These are phyloP conservation scores for Morbakka virulenta DNA, from an alignment of 30 jellyfish, hydroid and myxozoan genomes.

Conservation along the genomic window DNA sequence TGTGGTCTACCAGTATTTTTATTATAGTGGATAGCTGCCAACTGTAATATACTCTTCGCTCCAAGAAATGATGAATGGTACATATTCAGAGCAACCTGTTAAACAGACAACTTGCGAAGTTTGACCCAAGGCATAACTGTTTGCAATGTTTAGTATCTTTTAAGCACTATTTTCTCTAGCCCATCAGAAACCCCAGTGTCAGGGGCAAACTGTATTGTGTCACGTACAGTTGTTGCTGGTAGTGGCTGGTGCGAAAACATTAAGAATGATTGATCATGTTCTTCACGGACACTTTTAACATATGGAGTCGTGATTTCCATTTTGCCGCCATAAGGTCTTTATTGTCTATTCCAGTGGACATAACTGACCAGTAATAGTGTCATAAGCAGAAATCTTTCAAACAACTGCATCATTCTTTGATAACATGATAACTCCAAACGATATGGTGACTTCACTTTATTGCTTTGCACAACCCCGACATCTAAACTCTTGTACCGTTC, in stretches of 20 bases:
- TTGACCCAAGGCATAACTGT: too few species aligned
- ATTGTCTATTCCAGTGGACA: slow-evolving; percentile 40
- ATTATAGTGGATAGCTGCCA: slow-evolving; percentile 20
- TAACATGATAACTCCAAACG: slow-evolving; percentile 61
- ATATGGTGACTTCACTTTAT: slow-evolving; percentile 30
- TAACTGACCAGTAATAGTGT: slow-evolving; percentile 61
- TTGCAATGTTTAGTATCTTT: too few species aligned
- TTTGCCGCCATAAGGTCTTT: slow-evolving; percentile 35
- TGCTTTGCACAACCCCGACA: slow-evolving; percentile 51
- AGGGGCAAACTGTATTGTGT: too few species aligned
- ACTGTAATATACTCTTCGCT: not conserved
- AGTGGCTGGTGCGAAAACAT: too few species aligned
- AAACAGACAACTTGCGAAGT: too few species aligned
- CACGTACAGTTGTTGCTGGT: too few species aligned
- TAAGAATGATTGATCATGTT: too few species aligned
- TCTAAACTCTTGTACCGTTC: slow-evolving; percentile 20
- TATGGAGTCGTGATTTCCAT: slow-evolving; percentile 20
- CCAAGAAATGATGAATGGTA: not conserved
- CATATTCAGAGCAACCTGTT: slow-evolving; percentile 8
- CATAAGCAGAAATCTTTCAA: too few species aligned
- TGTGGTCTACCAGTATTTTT: slow-evolving; percentile 25
- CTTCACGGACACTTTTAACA: too few species aligned
- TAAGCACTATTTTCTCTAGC: too few species aligned
- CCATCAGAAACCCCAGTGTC: too few species aligned
- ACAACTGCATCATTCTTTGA: too few species aligned